Evolutionary conservation across 2,797 vertebrate species (phyloP).

Genomic region (Scomberomorus guttatus): DNA sequence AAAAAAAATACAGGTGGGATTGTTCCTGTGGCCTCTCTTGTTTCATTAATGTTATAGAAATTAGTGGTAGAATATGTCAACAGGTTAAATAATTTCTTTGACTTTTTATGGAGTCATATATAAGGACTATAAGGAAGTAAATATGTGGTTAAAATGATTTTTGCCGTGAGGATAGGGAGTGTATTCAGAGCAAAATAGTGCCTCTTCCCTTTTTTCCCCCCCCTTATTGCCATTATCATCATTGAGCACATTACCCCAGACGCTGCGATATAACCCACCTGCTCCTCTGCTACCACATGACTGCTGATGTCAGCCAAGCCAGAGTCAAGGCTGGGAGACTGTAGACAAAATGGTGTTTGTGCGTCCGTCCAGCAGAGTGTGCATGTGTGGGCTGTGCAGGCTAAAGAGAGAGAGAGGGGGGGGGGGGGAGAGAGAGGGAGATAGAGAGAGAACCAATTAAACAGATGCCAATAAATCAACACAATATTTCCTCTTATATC

Average conservation of each 20-base stretch:
- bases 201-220: not conserved
- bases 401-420: not conserved
- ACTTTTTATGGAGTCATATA: no score
- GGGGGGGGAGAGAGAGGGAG: no score
- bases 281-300: conserved; percentile 72
- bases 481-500: not conserved
- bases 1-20: not conserved
- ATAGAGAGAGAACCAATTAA: conserved; percentile 24
- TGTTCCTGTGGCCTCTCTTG: not conserved
- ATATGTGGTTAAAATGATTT: no score
- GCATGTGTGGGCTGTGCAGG: conserved; percentile 47
- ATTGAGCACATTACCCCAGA: conserved; percentile 3
- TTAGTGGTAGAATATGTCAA: no score
- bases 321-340: conserved; percentile 75
- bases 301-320: conserved; percentile 75
- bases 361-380: conserved; percentile 66
- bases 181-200: not conserved
- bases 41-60: not conserved
- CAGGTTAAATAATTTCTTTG: no score
- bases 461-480: conserved; percentile 45
- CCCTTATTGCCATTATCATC: not conserved
- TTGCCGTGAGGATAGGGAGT: not conserved
- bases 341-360: conserved; percentile 84
- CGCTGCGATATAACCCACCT: conserved; percentile 53
- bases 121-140: no score